Conservation (phyloP, 2,888 invertebrate species). For the Portevinia maculata region DNA sequence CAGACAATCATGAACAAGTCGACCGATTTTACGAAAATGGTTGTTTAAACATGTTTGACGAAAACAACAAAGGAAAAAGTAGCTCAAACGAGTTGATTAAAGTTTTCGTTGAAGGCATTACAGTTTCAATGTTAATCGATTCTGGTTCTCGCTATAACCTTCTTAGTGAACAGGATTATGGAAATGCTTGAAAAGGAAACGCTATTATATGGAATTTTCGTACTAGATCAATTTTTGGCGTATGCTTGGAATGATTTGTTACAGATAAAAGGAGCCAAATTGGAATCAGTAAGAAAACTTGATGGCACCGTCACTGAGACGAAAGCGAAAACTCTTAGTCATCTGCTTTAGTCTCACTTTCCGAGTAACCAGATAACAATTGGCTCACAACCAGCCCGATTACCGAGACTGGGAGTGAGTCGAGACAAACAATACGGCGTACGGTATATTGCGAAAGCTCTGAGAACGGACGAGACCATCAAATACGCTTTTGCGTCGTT, state of each 20-base stretch:
- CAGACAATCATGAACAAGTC: not conserved
- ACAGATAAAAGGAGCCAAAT: not conserved
- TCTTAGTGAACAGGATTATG: not conserved
- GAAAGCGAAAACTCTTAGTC: too few species aligned
- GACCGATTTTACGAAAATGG: not conserved
- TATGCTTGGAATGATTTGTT: conserved; percentile 24
- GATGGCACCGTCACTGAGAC: too few species aligned
- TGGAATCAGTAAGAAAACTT: too few species aligned
- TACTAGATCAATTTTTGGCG: conserved; percentile 6
- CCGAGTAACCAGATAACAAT: too few species aligned
- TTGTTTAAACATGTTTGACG: not conserved
- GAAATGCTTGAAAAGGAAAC: not conserved
- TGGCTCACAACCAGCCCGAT: too few species aligned
- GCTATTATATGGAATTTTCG: conserved; percentile 12
- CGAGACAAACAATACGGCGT: too few species aligned
- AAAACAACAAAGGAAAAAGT: too few species aligned
- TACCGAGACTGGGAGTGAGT: too few species aligned
- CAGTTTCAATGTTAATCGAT: not conserved
- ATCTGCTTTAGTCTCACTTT: too few species aligned
- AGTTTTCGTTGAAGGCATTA: not conserved
- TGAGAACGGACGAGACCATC: too few species aligned
- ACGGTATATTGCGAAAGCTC: too few species aligned
- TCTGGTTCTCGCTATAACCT: conserved; percentile 17
- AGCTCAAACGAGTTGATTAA: not conserved
- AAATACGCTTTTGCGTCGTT: too few species aligned